Conservation (phyloP, 2,888 invertebrate species). For the Pseudoips prasinana region DNA sequence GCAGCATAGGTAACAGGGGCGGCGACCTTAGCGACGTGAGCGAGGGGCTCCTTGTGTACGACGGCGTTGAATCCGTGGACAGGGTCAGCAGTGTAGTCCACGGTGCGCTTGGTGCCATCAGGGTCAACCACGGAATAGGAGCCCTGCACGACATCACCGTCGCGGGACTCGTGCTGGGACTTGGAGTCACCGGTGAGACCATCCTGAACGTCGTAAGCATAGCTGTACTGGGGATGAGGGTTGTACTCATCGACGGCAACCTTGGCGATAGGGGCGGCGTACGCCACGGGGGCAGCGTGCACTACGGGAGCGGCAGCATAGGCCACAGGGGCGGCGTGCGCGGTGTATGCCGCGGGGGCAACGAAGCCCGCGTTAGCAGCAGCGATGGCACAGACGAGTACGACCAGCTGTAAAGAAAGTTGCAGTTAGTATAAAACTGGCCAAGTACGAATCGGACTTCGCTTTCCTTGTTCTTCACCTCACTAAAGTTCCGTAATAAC, state of each 20-base stretch:
- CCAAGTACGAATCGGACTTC: not conserved
- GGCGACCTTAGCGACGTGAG: no score
- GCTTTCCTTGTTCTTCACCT: no score
- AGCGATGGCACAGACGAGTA: constrained; percentile 58
- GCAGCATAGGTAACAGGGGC: constrained; percentile 30
- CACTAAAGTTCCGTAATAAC: no score
- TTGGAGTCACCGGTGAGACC: constrained; percentile 67
- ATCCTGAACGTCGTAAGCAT: constrained; percentile 70
- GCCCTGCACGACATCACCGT: constrained; percentile 73
- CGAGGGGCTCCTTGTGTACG: no score
- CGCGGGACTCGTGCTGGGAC: constrained; percentile 69
- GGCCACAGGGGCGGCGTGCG: constrained; percentile 37
- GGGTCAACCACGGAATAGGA: constrained; percentile 73
- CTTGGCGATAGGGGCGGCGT: no score
- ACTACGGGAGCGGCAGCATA: constrained; percentile 28
- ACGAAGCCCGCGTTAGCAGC: not conserved
- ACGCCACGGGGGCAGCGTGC: constrained; percentile 63
- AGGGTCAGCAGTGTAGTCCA: constrained; percentile 74
- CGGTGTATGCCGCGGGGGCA: constrained; percentile 29
- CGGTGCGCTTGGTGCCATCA: constrained; percentile 72
- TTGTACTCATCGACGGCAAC: no score
- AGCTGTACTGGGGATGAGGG: no score
- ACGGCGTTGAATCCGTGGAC: constrained; percentile 76
- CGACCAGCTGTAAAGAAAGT: constrained; percentile 48
- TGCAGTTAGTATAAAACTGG: not conserved